Base-by-base conservation (phyloP, 2,797 vertebrate genomes). In the Hippoglossus hippoglossus region DNA sequence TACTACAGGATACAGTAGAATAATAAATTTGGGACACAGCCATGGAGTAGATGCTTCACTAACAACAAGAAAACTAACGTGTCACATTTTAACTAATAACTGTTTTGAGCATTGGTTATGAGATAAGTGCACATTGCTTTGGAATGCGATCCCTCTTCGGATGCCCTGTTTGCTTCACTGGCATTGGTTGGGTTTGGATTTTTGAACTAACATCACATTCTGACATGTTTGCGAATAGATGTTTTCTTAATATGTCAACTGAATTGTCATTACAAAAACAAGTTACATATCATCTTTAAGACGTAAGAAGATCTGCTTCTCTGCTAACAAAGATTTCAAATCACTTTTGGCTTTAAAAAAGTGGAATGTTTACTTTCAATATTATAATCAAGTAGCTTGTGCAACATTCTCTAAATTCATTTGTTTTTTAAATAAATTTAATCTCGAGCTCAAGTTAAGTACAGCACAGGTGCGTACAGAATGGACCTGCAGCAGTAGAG, bases 1-100 rank as follows among this genome's bases (percentile, higher is more conserved):
- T 36, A 10, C 31, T 36, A 4, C 11, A 36, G 1, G 8, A 55
- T 5, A 6, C 2, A 1, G 2, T 50, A 61, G 22, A 55, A 53
- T 26, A 9, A 44, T 16, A 47, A 52, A 58, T 75, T 71, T 86
- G 75, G 63, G 79, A 81, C 41, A 52, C 78, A 75, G 81, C 53
- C 59, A 68, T 15, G 67, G 24, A 72, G 39, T 1, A 11, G 5
- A 56, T 22, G 8, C 54, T 58, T 63, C n/a, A 82, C 67, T 81
- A 81, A 41, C 80, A 49, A 24, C 63, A 47, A 56, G 49, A 54
- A 9, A 44, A 5, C 51, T 36, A 15, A 15, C 31, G 24, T 8
- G 25, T 4, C 22, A 28, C 24, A 18, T 7, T 44, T 15, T 3
- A 18, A 21, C 18, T 56, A 34, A n/a, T 18, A 15, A 26, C 24